These are phyloP conservation scores for Telmatherina bonti DNA, from an alignment of 2,797 vertebrate genomes.

Conservation along the genomic window DNA sequence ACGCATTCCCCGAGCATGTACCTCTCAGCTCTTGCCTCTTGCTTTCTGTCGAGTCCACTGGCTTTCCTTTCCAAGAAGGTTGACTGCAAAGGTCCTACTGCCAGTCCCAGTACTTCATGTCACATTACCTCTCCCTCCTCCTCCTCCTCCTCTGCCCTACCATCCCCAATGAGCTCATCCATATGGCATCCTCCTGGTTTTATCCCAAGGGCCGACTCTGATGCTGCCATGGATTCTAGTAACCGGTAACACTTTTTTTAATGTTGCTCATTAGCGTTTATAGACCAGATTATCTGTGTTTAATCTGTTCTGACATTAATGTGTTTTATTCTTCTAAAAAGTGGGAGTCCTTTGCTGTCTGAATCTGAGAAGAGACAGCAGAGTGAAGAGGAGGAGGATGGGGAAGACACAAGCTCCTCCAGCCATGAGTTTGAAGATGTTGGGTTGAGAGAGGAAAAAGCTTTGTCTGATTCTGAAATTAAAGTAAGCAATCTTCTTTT, in stretches of 20 bases:
- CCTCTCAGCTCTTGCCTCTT: constrained; percentile 75
- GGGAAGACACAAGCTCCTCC: constrained; percentile 71
- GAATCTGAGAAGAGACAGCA: constrained; percentile 46
- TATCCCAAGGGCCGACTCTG: constrained; percentile 51
- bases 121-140: constrained; percentile 37
- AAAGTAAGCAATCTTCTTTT: constrained; percentile 76
- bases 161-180: constrained; percentile 38
- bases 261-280: background rate
- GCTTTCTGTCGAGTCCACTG: constrained; percentile 84
- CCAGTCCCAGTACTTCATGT: constrained; percentile 19
- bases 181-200: constrained; percentile 53
- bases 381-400: constrained; percentile 67
- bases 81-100: constrained; percentile 37
- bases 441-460: constrained; percentile 79
- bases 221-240: constrained; percentile 43
- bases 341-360: constrained; percentile 48
- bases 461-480: constrained; percentile 85
- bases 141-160: constrained; percentile 39
- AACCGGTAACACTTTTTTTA: constrained; percentile 69
- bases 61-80: constrained; percentile 82
- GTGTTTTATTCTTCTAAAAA: constrained; percentile 33
- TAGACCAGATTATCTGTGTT: background rate
- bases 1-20: constrained; percentile 69
- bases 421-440: constrained; percentile 73
- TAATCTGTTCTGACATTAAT: background rate